Conservation (phyloP, 1,140 invertebrate genomes). For the Drosophila repletoides region DNA sequence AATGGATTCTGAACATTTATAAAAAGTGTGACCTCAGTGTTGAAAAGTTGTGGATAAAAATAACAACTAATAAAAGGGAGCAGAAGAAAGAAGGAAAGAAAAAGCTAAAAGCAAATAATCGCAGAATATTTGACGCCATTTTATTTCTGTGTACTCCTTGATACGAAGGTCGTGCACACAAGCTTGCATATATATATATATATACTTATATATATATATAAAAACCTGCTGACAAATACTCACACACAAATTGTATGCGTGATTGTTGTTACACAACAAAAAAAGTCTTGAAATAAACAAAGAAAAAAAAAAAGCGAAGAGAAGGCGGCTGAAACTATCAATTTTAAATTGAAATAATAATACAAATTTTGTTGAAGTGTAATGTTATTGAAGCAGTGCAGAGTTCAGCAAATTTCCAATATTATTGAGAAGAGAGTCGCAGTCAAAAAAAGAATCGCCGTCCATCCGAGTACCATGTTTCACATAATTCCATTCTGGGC, state of each 20-base stretch:
- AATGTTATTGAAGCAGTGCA: constrained; percentile 60
- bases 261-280: constrained; percentile 42
- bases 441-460: constrained; percentile 90
- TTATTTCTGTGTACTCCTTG: constrained; percentile 42
- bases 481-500: constrained; percentile 34
- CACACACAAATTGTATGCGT: too few relatives aligned
- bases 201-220: constrained; percentile 11
- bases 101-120: constrained; percentile 11
- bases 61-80: constrained; percentile 8
- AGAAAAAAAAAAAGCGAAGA: constrained; percentile 5
- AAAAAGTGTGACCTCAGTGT: constrained; percentile 9
- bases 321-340: not conserved
- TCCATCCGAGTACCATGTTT: constrained; percentile 91
- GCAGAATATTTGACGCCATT: constrained; percentile 41
- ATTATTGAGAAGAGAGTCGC: constrained; percentile 54
- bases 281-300: constrained; percentile 10
- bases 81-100: too few relatives aligned
- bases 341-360: constrained; percentile 14
- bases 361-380: constrained; percentile 38
- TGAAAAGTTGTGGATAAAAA: constrained; percentile 12
- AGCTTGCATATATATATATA: constrained; percentile 5
- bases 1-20: constrained; percentile 52
- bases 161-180: constrained; percentile 35
- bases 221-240: not conserved
- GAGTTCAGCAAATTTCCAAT: constrained; percentile 33